A percentile compares a stretch with the other conserved stretches of the same genome.
These are phyloP conservation scores for Ostrea edulis DNA, from an alignment of 1,140 invertebrate species.

Conservation along the genomic window DNA sequence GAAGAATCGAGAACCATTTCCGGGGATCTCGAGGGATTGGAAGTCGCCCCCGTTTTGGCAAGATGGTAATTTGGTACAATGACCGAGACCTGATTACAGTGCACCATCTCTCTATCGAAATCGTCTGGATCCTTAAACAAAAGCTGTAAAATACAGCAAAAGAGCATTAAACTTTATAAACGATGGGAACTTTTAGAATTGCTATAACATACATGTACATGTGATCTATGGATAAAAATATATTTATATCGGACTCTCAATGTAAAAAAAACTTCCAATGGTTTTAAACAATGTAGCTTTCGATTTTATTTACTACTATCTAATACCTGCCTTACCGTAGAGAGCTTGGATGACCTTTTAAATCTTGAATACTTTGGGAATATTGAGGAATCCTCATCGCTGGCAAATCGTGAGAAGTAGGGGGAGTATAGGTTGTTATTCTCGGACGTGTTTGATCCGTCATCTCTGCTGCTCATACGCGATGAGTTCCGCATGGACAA, in stretches of 20 bases:
- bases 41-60: background rate
- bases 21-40: background rate
- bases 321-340: slow-evolving; percentile 49
- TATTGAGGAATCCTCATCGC: slow-evolving; percentile 1
- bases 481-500: slow-evolving; percentile 63
- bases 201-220: no score
- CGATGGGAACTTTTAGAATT: background rate
- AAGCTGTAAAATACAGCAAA: slow-evolving; percentile 51
- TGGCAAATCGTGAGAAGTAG: background rate
- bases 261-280: no score
- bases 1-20: background rate
- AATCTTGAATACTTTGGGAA: background rate
- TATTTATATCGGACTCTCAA: background rate
- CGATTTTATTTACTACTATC: no score
- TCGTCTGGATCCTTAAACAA: slow-evolving; percentile 54
- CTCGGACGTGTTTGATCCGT: slow-evolving; percentile 24
- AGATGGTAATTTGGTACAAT: slow-evolving; percentile 58
- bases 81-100: slow-evolving; percentile 60
- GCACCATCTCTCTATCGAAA: background rate
- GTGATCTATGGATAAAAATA: background rate
- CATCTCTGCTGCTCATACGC: slow-evolving; percentile 48
- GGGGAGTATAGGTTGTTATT: slow-evolving; percentile 3
- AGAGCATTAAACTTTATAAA: background rate
- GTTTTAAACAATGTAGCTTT: background rate
- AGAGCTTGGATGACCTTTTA: slow-evolving; percentile 61